These are phyloP conservation scores for Drosophila navojoa DNA, from an alignment of 1,140 invertebrate species.

Conservation along the genomic window DNA sequence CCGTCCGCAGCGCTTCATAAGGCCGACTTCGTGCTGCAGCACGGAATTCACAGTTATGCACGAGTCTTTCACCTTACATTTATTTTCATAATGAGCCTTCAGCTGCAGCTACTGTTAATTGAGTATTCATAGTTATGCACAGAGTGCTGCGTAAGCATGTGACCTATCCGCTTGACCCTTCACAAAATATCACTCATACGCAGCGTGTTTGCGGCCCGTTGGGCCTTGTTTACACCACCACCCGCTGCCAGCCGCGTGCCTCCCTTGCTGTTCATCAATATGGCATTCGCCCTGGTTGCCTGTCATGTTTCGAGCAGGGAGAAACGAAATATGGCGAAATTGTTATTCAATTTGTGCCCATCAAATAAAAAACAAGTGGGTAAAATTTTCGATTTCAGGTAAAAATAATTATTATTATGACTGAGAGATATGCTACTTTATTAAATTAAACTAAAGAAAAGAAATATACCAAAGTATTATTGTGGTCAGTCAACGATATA, in stretches of 20 bases:
- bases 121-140: slow-evolving; percentile 17
- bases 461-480: not conserved
- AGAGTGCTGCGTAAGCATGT: not conserved
- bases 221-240: slow-evolving; percentile 42
- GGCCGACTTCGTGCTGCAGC: not conserved
- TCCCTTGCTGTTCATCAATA: slow-evolving; percentile 55
- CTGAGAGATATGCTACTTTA: no score
- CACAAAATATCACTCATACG: slow-evolving; percentile 45
- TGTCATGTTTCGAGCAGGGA: slow-evolving; percentile 12
- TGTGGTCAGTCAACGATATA: no score
- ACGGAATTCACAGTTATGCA: not conserved
- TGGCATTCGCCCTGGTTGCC: slow-evolving; percentile 51
- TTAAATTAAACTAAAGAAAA: not conserved
- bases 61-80: not conserved
- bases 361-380: slow-evolving; percentile 13
- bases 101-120: slow-evolving; percentile 11
- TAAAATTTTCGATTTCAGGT: no score
- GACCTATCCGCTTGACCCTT: slow-evolving; percentile 1
- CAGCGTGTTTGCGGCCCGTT: slow-evolving; percentile 8
- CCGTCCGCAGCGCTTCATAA: not conserved
- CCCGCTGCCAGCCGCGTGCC: slow-evolving; percentile 6
- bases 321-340: slow-evolving; percentile 31
- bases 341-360: slow-evolving; percentile 59
- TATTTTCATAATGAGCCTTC: slow-evolving; percentile 19
- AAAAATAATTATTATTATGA: no score